A percentile compares a stretch with the other conserved stretches of the same genome.
These are phyloP conservation scores for Colinus virginianus DNA, from an alignment of 2,113 vertebrate species.

Conservation along the genomic window DNA sequence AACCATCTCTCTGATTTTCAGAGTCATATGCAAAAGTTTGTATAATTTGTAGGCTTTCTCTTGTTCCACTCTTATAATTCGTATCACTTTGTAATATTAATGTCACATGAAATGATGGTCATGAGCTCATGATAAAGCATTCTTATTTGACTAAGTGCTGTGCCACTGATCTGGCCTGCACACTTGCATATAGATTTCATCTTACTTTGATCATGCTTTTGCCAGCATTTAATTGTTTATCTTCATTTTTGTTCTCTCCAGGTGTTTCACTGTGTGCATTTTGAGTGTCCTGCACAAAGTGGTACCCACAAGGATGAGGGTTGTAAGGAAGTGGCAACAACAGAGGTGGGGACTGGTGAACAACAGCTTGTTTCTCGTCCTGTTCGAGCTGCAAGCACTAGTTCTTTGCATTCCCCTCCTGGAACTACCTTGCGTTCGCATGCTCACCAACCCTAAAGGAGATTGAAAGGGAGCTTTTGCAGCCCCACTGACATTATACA, in stretches of 20 bases:
- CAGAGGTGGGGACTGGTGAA: slow-evolving; percentile 43
- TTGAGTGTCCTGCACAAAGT: slow-evolving; percentile 93
- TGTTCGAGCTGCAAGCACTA: slow-evolving; percentile 47
- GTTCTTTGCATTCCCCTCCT: slow-evolving; percentile 64
- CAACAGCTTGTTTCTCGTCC: slow-evolving; percentile 64
- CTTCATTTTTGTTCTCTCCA: slow-evolving; percentile 62
- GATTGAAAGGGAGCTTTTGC: slow-evolving; percentile 10
- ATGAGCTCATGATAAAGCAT: not conserved
- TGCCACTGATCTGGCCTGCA: not conserved
- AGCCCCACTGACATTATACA: not conserved
- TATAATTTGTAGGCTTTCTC: not conserved
- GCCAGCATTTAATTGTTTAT: not conserved
- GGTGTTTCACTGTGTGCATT: slow-evolving; percentile 99
- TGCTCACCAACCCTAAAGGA: slow-evolving; percentile 58
- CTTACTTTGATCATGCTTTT: not conserved
- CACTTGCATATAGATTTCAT: not conserved
- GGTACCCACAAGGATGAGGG: slow-evolving; percentile 83
- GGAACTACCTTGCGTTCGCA: slow-evolving; percentile 41
- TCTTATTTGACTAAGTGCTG: not conserved
- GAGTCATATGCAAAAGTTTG: not conserved
- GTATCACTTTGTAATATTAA: not conserved
- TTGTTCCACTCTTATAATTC: not conserved
- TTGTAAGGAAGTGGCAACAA: slow-evolving; percentile 74
- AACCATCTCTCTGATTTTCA: not conserved
- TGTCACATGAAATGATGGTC: not conserved